Evolutionary conservation across 2,797 vertebrate genomes (phyloP).

Genomic region (Bufotes viridis): DNA sequence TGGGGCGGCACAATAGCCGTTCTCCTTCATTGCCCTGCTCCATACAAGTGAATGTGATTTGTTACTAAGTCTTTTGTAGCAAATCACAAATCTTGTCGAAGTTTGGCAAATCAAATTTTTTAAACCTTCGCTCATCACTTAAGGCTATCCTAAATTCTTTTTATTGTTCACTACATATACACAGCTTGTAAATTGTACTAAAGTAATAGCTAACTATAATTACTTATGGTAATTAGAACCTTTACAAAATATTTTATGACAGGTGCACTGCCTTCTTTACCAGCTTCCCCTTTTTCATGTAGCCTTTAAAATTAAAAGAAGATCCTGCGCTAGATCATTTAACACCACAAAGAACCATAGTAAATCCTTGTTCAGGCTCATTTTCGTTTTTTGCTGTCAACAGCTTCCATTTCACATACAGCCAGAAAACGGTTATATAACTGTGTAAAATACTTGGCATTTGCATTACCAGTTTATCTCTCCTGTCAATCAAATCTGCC

Average conservation of each 20-base stretch:
- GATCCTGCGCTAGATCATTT: neutral
- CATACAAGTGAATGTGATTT: too few species aligned
- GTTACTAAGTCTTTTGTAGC: too few species aligned
- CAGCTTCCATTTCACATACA: slow-evolving; percentile 3
- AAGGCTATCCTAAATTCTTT: too few species aligned
- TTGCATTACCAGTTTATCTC: slow-evolving; percentile 32
- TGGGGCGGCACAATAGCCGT: too few species aligned
- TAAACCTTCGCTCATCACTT: neutral
- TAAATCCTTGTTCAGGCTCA: neutral
- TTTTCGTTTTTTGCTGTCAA: neutral
- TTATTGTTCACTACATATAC: neutral
- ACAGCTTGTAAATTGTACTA: neutral
- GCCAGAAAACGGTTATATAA: slow-evolving; percentile 35
- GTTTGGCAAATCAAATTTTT: too few species aligned
- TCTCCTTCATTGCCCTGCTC: too few species aligned
- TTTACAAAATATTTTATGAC: neutral
- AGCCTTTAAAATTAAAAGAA: neutral
- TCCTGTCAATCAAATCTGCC: slow-evolving; percentile 46
- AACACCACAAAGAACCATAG: neutral
- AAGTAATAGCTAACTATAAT: neutral
- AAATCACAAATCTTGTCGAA: too few species aligned
- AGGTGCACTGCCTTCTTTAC: neutral
- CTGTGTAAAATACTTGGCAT: slow-evolving; percentile 31
- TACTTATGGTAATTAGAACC: neutral
- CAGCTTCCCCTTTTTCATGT: too few species aligned